Base-by-base conservation (phyloP, 2,888 invertebrate species). In the Lepidochrysops patricia region DNA sequence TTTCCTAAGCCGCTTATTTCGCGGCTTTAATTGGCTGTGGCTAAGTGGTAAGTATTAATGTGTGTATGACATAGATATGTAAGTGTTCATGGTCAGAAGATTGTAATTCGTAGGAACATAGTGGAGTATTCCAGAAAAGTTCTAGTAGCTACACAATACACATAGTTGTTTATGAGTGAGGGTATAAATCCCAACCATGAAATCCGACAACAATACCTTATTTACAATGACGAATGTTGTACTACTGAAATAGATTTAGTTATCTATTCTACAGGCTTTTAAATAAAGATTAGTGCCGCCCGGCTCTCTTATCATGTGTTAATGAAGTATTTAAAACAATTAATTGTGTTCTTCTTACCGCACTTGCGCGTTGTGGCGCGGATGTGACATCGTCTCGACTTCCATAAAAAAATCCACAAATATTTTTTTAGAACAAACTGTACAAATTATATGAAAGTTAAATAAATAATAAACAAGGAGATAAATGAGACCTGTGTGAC, bases 261-360 rank as follows among this genome's bases (percentile, higher is more conserved):
- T 58, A 52, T 56, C 43, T 63, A 62, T 60, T 60, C 57, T 59
- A 65, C 26, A 65, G 63, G 56, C 67, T 62, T 65, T 63, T 66
- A 61, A 66, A 57, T 60, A 62, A 35, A 61, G 65, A 68, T 67
- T 67, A 66, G 61, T 58, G 60, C 60, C 62, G 61, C 59, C 64
- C 58, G 58, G 52, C 34, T 61, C 25, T 60, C 62, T 70, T 72
- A 72, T 72, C 71, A 69, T 70, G 72, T 71, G 71, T 64, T 69
- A 70, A 73, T 72, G 70, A 68, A 62, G 63, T 50, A 57, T 63
- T 65, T 60, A 63, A 65, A 67, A 68, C 71, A 70, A 69, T 72
- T 69, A 69, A 68, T 67, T 58, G 61, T 62, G 61, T 58, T 59
- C 37, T 60, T 61, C 63, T 59, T 66, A 60, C 64, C 61, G 57